These are phyloP conservation scores for Ypsolopha sequella DNA, from an alignment of 2,888 invertebrate species.

Conservation along the genomic window DNA sequence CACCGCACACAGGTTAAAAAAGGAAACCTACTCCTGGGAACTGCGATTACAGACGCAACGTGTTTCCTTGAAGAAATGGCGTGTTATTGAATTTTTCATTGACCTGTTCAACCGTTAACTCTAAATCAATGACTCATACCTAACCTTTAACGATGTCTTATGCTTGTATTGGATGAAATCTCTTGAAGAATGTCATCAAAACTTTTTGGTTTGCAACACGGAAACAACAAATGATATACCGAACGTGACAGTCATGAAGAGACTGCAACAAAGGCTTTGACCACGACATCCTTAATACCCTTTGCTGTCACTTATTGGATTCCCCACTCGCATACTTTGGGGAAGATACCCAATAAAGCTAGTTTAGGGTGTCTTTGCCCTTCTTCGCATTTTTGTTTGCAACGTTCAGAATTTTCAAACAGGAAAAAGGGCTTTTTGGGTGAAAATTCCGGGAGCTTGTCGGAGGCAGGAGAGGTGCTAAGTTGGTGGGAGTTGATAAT, in stretches of 20 bases:
- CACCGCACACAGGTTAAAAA: slow-evolving; percentile 43
- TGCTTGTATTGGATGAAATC: no score
- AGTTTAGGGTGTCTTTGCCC: slow-evolving; percentile 43
- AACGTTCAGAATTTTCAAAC: slow-evolving; percentile 57
- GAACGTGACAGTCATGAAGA: slow-evolving; percentile 27
- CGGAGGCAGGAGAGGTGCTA: slow-evolving; percentile 48
- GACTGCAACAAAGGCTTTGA: slow-evolving; percentile 32
- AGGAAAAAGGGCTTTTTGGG: slow-evolving; percentile 39
- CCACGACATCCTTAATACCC: slow-evolving; percentile 47
- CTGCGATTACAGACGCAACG: slow-evolving; percentile 24
- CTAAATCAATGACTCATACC: neutral
- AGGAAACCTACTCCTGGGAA: slow-evolving; percentile 28
- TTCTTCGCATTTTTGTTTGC: slow-evolving; percentile 50
- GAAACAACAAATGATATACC: neutral
- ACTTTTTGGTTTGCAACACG: no score
- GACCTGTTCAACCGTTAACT: neutral
- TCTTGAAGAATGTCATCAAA: no score
- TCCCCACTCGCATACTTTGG: slow-evolving; percentile 53
- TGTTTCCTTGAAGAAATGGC: slow-evolving; percentile 18
- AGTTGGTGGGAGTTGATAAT: slow-evolving; percentile 63
- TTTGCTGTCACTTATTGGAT: slow-evolving; percentile 61
- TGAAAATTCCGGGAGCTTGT: slow-evolving; percentile 46
- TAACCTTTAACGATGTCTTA: no score
- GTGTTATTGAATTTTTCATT: slow-evolving; percentile 21
- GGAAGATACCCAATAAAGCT: slow-evolving; percentile 62